Evolutionary conservation across 2,888 invertebrate species (phyloP), one percentile per base, ranked within the genome.

Genomic region (Andrena trimmerana): DNA sequence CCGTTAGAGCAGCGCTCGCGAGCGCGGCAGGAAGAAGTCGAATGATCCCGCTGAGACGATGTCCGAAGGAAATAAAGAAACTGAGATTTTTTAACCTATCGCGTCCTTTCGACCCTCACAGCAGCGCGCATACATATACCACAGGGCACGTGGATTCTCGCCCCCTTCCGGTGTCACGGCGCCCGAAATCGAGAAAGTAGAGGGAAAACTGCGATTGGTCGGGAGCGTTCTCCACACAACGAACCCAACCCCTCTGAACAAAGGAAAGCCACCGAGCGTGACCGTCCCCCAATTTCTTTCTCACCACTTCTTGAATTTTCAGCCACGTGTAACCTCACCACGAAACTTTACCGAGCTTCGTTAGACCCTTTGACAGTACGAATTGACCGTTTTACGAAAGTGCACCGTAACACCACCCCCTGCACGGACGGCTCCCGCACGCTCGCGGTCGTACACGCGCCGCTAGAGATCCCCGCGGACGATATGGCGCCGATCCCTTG

Each of bases 1-100:
- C 20, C 63, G 36, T 70, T 52, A 59, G n/a, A 63, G 75, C n/a
- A 71, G 81, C 80, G 81, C 81, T 48, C 73, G 57, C 67, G 54
- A 77, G 62, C 71, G 75, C 76, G 76, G 52, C 66, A 63, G 69
- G 74, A 78, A 70, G 77, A 80, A 68, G 74, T 77, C 84, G 78
- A 79, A 79, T 71, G 62, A 66, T 70, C 78, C 63, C 36, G 74
- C 73, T 68, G 59, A 67, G 74, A 69, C 76, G 70, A 73, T 63
- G 78, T 76, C 72, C 54, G 78, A 86, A 72, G 68, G 59, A 85
- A 88, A 88, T 84, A 88, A 88, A 88, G 88, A 83, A 77, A 81
- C 27, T 83, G 80, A 86, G 73, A 85, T 85, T 87, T 85, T 87
- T 87, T 68, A 86, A 82, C 33, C 75, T 65, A 62, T 24, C 69